Evolutionary conservation across 2,888 invertebrate genomes (phyloP), one percentile per base, ranked within the genome.

Genomic region (Thymelicus sylvestris): DNA sequence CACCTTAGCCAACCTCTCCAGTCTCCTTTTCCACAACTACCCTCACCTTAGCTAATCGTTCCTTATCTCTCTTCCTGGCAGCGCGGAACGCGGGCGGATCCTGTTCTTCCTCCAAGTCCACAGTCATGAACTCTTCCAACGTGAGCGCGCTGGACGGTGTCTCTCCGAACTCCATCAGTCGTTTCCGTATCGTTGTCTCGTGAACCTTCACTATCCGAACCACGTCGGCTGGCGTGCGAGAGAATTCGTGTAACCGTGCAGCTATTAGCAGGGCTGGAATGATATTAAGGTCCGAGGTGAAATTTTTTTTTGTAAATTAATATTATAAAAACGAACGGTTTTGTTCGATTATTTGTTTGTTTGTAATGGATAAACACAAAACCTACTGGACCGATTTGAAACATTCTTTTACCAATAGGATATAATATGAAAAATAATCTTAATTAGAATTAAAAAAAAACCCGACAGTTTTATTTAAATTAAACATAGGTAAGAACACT

Each of bases 121-220:
- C 98, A 0, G 97, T 97, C 96, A 98, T 97, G 86, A 99, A 99
- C 92, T 99, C 99, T 79, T 99, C 99, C 39, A 99, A 93, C 0
- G 99, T 99, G 67, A 99, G 92, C 8, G 97, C 96, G 82, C 99
- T 98, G 12, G 99, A 98, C 0, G 99, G 98, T 0, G 99, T 99
- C 79, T 98, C 98, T 0, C 98, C 98, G 87, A 99, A 99, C 92
- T 99, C 99, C 41, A 97, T 95, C 52, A 99, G 94, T 72, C 97
- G 95, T 94, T 98, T 99, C 70, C 98, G 95, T 52, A 99, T 92
- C 0, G 99, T 99, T 0, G 97, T 96, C 88, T 99, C 98, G 83
- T 99, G 98, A 15, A 99, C 98, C 92, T 98, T 98, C 0, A 99
- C 99, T 80, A 99, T 98, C 84, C 97, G 97, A 15, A 99, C 97